A percentile compares a stretch with the other conserved stretches of the same genome.
phyloP scores from a whole-genome alignment of 1,140 invertebrate species.

The Atta colombica region DNA sequence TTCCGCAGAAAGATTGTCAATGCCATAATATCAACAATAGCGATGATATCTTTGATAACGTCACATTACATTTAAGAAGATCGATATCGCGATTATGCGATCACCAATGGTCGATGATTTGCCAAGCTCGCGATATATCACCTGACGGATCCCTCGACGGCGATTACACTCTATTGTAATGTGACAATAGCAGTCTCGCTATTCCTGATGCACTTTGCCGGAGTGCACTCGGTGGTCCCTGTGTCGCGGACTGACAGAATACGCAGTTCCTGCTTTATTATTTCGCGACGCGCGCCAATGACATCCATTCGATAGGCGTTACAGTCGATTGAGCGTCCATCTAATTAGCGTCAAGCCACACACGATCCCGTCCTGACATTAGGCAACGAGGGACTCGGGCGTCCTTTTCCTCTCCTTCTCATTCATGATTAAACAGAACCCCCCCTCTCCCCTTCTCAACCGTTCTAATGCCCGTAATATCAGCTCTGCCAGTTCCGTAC shows the following conservation, averaged over 20 bases:
- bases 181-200: slow-evolving; percentile 42
- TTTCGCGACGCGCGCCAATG: slow-evolving; percentile 49
- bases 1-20: too few relatives aligned
- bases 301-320: slow-evolving; percentile 62
- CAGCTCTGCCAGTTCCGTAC: background rate
- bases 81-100: slow-evolving; percentile 16
- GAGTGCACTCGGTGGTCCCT: slow-evolving; percentile 36
- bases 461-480: slow-evolving; percentile 23
- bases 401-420: slow-evolving; percentile 6
- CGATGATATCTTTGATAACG: background rate
- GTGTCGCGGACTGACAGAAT: slow-evolving; percentile 43
- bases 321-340: slow-evolving; percentile 65
- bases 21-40: background rate
- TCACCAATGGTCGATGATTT: slow-evolving; percentile 24
- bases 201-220: slow-evolving; percentile 50
- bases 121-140: slow-evolving; percentile 37
- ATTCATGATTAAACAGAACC: slow-evolving; percentile 27
- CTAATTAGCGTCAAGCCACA: slow-evolving; percentile 73
- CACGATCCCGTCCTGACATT: slow-evolving; percentile 56
- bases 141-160: slow-evolving; percentile 22
- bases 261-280: slow-evolving; percentile 56
- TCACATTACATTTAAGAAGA: slow-evolving; percentile 15
- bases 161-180: slow-evolving; percentile 53
- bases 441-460: background rate
- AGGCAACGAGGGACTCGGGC: slow-evolving; percentile 61